Evolutionary conservation across 1,140 invertebrate species (phyloP).

Genomic region (Drosophila trapezifrons): DNA sequence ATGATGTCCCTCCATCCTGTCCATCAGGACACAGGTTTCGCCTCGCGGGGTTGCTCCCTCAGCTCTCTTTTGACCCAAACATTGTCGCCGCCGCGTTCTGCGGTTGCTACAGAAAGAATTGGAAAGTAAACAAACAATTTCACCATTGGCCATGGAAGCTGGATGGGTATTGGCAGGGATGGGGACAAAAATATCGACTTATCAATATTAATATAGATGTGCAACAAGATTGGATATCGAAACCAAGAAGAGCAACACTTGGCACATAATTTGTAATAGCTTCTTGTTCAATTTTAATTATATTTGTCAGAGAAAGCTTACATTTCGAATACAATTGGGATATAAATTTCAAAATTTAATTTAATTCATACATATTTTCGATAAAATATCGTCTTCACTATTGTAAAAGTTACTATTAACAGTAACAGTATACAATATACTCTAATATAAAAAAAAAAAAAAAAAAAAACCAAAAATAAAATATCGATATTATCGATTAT

Average conservation of each 20-base stretch:
- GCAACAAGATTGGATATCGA: neutral
- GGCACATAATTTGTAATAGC: too few relatives aligned
- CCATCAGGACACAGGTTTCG: conserved; percentile 12
- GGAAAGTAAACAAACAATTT: conserved; percentile 44
- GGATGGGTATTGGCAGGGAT: neutral
- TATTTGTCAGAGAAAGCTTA: neutral
- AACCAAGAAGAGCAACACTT: neutral
- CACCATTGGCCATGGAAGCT: neutral
- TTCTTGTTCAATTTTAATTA: neutral
- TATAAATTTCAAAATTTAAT: neutral
- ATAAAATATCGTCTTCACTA: too few relatives aligned
- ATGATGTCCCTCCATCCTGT: conserved; percentile 11
- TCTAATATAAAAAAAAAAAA: too few relatives aligned
- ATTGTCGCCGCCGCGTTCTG: conserved; percentile 43
- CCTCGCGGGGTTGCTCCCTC: conserved; percentile 31
- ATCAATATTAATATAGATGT: neutral
- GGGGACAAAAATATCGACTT: neutral
- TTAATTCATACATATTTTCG: too few relatives aligned
- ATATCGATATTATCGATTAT: neutral
- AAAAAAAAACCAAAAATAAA: too few relatives aligned
- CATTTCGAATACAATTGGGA: neutral
- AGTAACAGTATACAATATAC: too few relatives aligned
- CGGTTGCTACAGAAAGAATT: conserved; percentile 39
- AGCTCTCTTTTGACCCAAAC: conserved; percentile 28
- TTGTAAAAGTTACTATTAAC: too few relatives aligned